Evolutionary conservation across 2,113 vertebrate species (phyloP).

Genomic region (Talpa occidentalis): DNA sequence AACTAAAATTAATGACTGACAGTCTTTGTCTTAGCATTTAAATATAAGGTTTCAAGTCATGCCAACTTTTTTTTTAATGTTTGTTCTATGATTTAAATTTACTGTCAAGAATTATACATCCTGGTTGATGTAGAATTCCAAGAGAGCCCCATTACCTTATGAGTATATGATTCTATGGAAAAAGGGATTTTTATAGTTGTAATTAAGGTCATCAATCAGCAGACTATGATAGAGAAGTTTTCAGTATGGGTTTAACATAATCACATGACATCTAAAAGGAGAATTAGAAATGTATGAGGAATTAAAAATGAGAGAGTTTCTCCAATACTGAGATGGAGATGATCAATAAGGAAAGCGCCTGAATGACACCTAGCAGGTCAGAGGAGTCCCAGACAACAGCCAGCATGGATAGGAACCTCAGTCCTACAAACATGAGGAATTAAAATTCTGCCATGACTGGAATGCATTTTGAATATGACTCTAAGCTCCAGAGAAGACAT

Average conservation of each 20-base stretch:
- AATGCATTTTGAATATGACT: not conserved
- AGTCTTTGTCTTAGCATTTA: not conserved
- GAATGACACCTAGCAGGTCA: not conserved
- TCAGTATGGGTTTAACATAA: not conserved
- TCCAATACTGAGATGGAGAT: not conserved
- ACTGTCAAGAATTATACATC: not conserved
- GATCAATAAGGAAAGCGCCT: not conserved
- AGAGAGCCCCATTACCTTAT: not conserved
- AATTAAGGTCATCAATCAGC: not conserved
- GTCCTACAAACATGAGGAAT: not conserved
- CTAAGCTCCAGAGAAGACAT: not conserved
- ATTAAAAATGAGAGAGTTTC: not conserved
- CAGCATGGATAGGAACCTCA: not conserved
- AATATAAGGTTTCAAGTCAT: not conserved
- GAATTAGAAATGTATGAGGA: not conserved
- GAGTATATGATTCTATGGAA: not conserved
- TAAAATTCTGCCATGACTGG: not conserved
- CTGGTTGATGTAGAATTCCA: not conserved
- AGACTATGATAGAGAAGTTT: not conserved
- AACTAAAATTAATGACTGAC: not conserved
- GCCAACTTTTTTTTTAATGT: not conserved
- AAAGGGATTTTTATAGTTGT: not conserved
- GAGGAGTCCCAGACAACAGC: not conserved
- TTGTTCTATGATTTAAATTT: not conserved
- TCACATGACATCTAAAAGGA: not conserved